phyloP scores from a whole-genome alignment of 2,888 invertebrate genomes.

The Cataglyphis rosenhaueri region DNA sequence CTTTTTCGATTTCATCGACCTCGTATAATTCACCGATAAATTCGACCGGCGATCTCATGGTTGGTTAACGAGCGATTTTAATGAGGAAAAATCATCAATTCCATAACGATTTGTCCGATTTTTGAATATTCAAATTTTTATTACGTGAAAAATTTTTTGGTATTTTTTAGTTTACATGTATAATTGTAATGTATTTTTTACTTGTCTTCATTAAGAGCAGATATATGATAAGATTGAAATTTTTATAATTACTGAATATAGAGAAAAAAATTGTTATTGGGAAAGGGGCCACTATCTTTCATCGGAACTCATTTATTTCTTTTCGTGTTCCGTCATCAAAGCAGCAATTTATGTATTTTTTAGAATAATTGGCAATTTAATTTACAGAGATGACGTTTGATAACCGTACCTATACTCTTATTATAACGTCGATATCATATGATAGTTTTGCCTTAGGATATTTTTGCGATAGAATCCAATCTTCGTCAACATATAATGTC shows the following conservation, averaged over 20 bases:
- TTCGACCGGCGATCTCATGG: neutral
- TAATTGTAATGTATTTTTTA: neutral
- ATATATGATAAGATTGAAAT: neutral
- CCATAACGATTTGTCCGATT: neutral
- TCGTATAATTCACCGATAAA: slow-evolving; percentile 22
- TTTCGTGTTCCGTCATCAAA: neutral
- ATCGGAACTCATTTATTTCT: neutral
- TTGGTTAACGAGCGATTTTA: slow-evolving; percentile 7
- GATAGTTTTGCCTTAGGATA: slow-evolving; percentile 7
- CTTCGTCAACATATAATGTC: slow-evolving; percentile 19
- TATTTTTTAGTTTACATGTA: neutral
- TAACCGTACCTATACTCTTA: slow-evolving; percentile 19
- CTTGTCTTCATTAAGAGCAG: neutral
- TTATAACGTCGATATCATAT: neutral
- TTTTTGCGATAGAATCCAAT: neutral
- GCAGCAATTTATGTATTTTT: neutral
- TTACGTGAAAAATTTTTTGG: neutral
- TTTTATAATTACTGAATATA: neutral
- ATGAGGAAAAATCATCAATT: neutral
- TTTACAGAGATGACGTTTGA: slow-evolving; percentile 25
- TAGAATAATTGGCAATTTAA: neutral
- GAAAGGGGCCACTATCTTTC: neutral
- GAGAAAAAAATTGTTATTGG: neutral
- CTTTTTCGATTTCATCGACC: slow-evolving; percentile 6
- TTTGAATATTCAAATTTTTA: neutral